Conservation (phyloP, 2,797 vertebrate genomes). For the Onychomys leucogaster region DNA sequence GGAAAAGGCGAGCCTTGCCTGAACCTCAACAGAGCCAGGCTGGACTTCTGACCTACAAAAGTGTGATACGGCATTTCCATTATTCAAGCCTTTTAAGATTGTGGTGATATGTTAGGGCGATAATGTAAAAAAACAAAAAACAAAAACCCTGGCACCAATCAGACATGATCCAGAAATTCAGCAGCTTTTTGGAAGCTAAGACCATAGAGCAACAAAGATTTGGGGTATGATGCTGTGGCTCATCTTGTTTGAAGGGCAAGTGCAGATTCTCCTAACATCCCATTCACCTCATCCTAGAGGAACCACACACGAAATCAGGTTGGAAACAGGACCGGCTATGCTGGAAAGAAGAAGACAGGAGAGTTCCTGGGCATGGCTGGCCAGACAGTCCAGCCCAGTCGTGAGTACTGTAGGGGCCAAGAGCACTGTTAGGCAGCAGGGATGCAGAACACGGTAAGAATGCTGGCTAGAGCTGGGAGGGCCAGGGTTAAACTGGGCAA, state of each 20-base stretch:
- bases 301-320: not conserved
- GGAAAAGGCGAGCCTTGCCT: not conserved
- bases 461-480: not conserved
- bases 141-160: not conserved
- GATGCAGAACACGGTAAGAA: not conserved
- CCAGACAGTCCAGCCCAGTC: not conserved
- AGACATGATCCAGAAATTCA: not conserved
- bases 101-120: not conserved
- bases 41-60: not conserved
- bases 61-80: not conserved
- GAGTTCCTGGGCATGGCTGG: not conserved
- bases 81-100: not conserved
- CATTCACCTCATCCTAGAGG: not conserved
- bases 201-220: not conserved
- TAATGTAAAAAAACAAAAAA: not conserved
- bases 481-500: not conserved
- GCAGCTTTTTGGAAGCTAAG: not conserved
- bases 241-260: not conserved
- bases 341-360: not conserved
- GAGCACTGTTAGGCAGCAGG: not conserved
- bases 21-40: not conserved
- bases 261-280: not conserved
- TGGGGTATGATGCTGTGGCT: no score
- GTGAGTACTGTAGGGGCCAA: not conserved
- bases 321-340: not conserved